These are phyloP conservation scores for Electrona antarctica DNA, from an alignment of 2,113 vertebrate species.

Conservation along the genomic window DNA sequence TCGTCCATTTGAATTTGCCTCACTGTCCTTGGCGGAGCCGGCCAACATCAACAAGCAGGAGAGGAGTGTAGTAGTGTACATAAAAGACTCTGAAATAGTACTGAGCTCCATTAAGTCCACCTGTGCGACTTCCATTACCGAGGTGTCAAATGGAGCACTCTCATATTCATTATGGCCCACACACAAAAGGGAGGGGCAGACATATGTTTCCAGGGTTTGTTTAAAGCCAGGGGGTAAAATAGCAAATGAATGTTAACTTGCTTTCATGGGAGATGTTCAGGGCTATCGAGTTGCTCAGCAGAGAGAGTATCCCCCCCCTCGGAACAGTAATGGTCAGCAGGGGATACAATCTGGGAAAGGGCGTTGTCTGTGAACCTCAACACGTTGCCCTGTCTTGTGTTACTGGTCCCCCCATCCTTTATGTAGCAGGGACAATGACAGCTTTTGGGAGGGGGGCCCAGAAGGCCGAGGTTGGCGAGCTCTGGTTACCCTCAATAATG, in stretches of 20 bases:
- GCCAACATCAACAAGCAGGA: constrained; percentile 33
- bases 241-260: constrained; percentile 25
- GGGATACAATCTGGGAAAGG: constrained; percentile 69
- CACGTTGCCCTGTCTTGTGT: constrained; percentile 55
- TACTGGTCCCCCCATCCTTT: constrained; percentile 65
- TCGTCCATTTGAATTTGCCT: not conserved
- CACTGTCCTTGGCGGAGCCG: constrained; percentile 7
- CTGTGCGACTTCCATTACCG: constrained; percentile 50
- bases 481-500: constrained; percentile 70
- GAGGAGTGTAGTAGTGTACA: not conserved
- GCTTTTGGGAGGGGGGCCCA: constrained; percentile 29
- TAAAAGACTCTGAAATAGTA: constrained; percentile 7
- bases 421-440: constrained; percentile 71
- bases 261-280: constrained; percentile 20
- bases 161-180: constrained; percentile 38
- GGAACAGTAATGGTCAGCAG: constrained; percentile 42
- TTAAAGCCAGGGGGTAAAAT: constrained; percentile 26
- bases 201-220: constrained; percentile 12
- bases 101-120: constrained; percentile 41
- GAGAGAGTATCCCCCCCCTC: constrained; percentile 1
- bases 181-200: constrained; percentile 22
- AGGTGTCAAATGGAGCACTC: constrained; percentile 33
- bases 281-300: constrained; percentile 20
- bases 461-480: constrained; percentile 25
- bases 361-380: constrained; percentile 71